phyloP scores from a whole-genome alignment of 2,797 vertebrate genomes.

The Labeo calbasu region DNA sequence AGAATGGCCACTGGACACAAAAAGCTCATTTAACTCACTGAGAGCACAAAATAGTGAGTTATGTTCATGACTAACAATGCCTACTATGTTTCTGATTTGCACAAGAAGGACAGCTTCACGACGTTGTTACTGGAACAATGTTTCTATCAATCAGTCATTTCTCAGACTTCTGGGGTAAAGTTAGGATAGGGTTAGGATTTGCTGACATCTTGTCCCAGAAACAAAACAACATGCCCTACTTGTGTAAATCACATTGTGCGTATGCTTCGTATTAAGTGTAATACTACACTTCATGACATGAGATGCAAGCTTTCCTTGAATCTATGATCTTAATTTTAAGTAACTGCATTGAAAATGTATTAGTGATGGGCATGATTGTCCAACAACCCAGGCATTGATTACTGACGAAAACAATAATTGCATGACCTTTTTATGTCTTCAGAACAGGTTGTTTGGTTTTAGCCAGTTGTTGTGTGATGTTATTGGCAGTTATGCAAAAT shows the following conservation, averaged over 20 bases:
- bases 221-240: background rate
- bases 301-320: background rate
- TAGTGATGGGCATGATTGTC: background rate
- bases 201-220: background rate
- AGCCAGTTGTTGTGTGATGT: background rate
- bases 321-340: background rate
- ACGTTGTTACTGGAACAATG: conserved; percentile 12
- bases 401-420: background rate
- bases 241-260: background rate
- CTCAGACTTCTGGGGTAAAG: background rate
- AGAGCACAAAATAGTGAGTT: background rate
- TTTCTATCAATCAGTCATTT: conserved; percentile 8
- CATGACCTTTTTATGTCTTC: background rate
- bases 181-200: background rate
- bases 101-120: background rate
- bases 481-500: background rate
- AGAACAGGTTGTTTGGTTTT: background rate
- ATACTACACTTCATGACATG: background rate
- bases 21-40: conserved; percentile 10
- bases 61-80: conserved; percentile 2
- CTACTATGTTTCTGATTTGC: background rate
- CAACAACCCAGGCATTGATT: background rate
- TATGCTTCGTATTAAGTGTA: background rate
- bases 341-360: background rate
- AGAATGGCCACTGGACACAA: conserved; percentile 33